Evolutionary conservation across 2,888 invertebrate genomes (phyloP), one percentile per base, ranked within the genome.

Genomic region (Meandrusa payeni): DNA sequence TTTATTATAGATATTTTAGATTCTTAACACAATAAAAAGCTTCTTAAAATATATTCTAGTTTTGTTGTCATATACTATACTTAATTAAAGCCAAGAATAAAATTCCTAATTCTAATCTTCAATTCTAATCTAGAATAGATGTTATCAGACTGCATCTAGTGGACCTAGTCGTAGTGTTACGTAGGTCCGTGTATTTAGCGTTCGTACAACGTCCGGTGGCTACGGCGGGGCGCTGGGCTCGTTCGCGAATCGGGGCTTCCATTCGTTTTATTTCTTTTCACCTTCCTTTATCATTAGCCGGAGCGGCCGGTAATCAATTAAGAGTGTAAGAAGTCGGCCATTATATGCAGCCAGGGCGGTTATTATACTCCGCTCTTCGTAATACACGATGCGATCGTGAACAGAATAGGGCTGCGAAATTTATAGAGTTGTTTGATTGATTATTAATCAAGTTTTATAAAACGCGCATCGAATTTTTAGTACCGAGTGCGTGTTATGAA

Each of bases 281-380:
- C 83, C 81, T 85, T 83, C 76, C 86, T 83, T 86, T 87, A 85
- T 88, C 85, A 88, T 88, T 87, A 88, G 79, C 67, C 80, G 72
- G 72, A 76, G 81, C 81, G 78, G 82, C 88, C 88, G 88, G 87
- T 87, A 88, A 88, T 88, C 88, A 88, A 88, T 88, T 88, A 88
- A 88, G 86, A 86, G 83, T 78, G 80, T 85, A 86, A 86, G 86
- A 82, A 85, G 86, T 85, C 81, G 74, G 79, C 82, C 76, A 86
- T 87, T 87, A 87, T 81, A 76, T 76, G 74, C 68, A 72, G 79
- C 71, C 72, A 81, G 85, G 79, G 81, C 76, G 77, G 85, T 85
- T 85, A 87, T 87, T 87, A 87, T 78, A 73, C 76, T 64, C 74
- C 64, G 67, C 69, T 76, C 77, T 72, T 74, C 76, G 79, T 80